Conservation (phyloP, 2,888 invertebrate genomes). For the Eumacrocentrus americanus region DNA sequence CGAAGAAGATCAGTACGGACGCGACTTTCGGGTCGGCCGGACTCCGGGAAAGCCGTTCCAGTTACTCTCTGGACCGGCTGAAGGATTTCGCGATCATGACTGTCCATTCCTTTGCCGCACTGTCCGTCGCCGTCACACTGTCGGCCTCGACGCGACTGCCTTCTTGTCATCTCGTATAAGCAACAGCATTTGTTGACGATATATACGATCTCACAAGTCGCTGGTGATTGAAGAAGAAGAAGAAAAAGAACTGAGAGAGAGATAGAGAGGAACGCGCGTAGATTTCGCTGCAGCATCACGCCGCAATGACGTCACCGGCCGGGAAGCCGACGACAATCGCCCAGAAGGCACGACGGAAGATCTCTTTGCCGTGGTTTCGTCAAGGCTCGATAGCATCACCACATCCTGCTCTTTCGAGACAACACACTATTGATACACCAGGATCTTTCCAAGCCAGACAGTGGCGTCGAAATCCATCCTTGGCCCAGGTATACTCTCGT, state of each 20-base stretch:
- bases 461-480: conserved; percentile 72
- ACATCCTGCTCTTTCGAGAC: conserved; percentile 78
- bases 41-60: conserved; percentile 48
- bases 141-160: conserved; percentile 9
- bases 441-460: conserved; percentile 81
- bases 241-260: conserved; percentile 25
- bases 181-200: too few species aligned
- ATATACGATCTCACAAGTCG: neutral
- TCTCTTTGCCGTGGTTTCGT: conserved; percentile 88
- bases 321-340: conserved; percentile 56
- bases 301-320: conserved; percentile 54
- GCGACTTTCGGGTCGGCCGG: conserved; percentile 53
- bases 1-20: conserved; percentile 47
- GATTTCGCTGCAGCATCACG: conserved; percentile 57
- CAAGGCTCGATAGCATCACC: conserved; percentile 78
- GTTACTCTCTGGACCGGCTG: conserved; percentile 61
- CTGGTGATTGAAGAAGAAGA: neutral
- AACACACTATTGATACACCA: conserved; percentile 90
- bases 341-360: conserved; percentile 81
- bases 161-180: conserved; percentile 12
- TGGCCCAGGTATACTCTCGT: conserved; percentile 63
- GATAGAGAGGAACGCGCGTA: conserved; percentile 42
- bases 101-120: conserved; percentile 1
- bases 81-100: conserved; percentile 16
- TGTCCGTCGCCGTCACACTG: conserved; percentile 20